These are phyloP conservation scores for Petrocephalus sullivani DNA, from an alignment of 2,797 vertebrate genomes.

Conservation along the genomic window DNA sequence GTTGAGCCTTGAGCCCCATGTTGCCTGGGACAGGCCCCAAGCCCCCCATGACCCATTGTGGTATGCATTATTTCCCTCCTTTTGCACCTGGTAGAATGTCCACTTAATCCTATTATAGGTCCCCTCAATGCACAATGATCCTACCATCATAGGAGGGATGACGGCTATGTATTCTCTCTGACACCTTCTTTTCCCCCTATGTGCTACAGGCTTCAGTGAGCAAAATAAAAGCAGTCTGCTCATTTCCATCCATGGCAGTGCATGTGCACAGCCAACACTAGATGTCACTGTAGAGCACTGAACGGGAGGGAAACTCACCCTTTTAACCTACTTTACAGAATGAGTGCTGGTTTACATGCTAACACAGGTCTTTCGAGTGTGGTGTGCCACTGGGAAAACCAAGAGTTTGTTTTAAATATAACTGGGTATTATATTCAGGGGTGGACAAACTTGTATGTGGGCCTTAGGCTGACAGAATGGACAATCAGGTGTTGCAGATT, in stretches of 20 bases:
- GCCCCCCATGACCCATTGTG: neutral
- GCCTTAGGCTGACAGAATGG: neutral
- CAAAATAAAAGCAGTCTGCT: neutral
- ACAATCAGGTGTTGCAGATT: neutral
- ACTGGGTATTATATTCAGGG: neutral
- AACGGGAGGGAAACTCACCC: neutral
- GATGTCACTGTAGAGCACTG: neutral
- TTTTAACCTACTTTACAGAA: neutral
- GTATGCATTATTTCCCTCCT: neutral
- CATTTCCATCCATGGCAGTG: neutral
- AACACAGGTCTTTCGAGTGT: neutral
- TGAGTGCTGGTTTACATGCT: neutral
- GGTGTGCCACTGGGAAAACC: neutral
- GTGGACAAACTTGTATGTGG: neutral
- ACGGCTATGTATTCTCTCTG: neutral
- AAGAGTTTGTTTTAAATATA: neutral
- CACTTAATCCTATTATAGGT: neutral
- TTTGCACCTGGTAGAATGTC: neutral
- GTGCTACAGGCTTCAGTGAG: neutral
- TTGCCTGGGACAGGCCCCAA: neutral
- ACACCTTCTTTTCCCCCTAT: neutral
- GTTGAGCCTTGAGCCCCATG: neutral
- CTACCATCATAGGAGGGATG: neutral
- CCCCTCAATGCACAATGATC: neutral
- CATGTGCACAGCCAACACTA: neutral